phyloP scores from a whole-genome alignment of 2,113 vertebrate genomes.

The Heterocephalus glaber region DNA sequence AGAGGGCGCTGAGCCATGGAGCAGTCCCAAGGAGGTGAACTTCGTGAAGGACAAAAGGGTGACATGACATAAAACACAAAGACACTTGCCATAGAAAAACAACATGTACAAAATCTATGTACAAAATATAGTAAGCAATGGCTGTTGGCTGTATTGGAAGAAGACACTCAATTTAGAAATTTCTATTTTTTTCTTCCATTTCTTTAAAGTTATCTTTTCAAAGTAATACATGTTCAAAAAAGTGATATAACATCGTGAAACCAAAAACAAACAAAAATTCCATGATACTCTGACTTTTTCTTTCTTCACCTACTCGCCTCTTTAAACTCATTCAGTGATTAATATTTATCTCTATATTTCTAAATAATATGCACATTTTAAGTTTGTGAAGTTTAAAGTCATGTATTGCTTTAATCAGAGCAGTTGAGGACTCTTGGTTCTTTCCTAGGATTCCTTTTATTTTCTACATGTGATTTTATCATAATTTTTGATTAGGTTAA shows the following conservation, averaged over 20 bases:
- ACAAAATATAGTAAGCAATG: not conserved
- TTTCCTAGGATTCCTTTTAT: not conserved
- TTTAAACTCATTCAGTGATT: not conserved
- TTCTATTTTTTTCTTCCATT: not conserved
- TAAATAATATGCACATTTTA: not conserved
- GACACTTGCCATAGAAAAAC: not conserved
- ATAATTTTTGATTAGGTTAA: not conserved
- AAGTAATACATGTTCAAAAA: not conserved
- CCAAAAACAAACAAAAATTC: not conserved
- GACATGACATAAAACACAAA: not conserved
- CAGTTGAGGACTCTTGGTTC: not conserved
- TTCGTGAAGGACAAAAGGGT: not conserved
- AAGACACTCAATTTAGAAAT: not conserved
- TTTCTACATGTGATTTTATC: not conserved
- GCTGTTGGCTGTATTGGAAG: not conserved
- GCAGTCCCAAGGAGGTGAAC: accelerated
- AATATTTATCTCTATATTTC: not conserved
- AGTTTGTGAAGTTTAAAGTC: not conserved
- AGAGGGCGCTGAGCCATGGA: not conserved
- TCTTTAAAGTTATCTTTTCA: conserved; percentile 28
- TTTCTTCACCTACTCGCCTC: not conserved
- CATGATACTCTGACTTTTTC: not conserved
- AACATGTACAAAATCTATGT: not conserved
- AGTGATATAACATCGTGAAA: not conserved
- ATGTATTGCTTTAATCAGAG: not conserved